Conservation (phyloP, 1,140 invertebrate genomes). For the Tetranychus cinnabarinus region DNA sequence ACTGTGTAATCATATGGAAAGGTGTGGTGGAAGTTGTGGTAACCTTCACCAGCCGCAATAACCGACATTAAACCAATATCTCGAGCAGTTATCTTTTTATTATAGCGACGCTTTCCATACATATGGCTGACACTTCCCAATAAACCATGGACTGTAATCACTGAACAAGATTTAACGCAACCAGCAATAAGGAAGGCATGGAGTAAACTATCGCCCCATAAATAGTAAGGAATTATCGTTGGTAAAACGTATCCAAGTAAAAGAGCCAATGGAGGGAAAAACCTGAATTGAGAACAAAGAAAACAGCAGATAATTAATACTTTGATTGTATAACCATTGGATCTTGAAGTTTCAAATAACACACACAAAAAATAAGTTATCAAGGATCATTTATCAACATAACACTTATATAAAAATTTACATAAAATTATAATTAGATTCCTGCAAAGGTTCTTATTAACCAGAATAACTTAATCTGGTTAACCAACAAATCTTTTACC, state of each 20-base stretch:
- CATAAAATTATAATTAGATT: too few species aligned
- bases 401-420: too few species aligned
- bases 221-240: slow-evolving; percentile 48
- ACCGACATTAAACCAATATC: slow-evolving; percentile 27
- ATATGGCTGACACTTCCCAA: slow-evolving; percentile 22
- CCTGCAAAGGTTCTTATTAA: too few species aligned
- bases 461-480: too few species aligned
- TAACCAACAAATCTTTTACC: too few species aligned
- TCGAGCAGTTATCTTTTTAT: slow-evolving; percentile 24
- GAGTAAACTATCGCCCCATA: slow-evolving; percentile 52
- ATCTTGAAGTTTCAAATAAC: too few species aligned
- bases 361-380: too few species aligned
- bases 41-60: slow-evolving; percentile 29
- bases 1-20: slow-evolving; percentile 87
- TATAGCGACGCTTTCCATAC: slow-evolving; percentile 24
- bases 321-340: background rate
- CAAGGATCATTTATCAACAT: too few species aligned
- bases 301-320: background rate
- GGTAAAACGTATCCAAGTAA: slow-evolving; percentile 58
- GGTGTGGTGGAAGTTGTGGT: slow-evolving; percentile 3
- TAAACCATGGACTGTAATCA: background rate
- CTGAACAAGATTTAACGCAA: background rate
- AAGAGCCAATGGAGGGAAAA: background rate
- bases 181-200: slow-evolving; percentile 57
- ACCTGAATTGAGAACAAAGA: background rate